phyloP scores from a whole-genome alignment of 1,140 invertebrate genomes.

The Oncopodura yosiiana region DNA sequence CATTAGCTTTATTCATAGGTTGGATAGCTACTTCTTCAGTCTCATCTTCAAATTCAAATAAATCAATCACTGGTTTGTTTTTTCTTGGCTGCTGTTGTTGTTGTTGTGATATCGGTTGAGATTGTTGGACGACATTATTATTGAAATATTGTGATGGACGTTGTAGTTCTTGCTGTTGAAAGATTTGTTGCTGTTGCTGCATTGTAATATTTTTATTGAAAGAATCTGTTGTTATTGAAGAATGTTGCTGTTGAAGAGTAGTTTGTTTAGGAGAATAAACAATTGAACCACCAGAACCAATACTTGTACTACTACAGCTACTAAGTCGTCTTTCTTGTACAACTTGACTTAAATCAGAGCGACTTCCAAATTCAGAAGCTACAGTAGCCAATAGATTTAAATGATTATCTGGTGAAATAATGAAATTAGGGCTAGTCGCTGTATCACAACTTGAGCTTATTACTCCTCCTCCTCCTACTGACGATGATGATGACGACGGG shows the following conservation, averaged over 20 bases:
- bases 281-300: background rate
- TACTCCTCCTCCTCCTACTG: no score
- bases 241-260: background rate
- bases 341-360: slow-evolving; percentile 2
- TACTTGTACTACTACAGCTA: background rate
- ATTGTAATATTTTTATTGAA: background rate
- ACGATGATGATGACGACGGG: background rate
- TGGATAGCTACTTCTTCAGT: slow-evolving; percentile 6
- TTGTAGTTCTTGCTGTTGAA: no score
- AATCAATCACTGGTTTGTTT: background rate
- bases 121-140: background rate
- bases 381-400: slow-evolving; percentile 33
- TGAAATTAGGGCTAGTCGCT: slow-evolving; percentile 3
- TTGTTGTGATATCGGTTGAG: slow-evolving; percentile 4
- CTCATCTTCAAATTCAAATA: slow-evolving; percentile 8
- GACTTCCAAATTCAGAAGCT: slow-evolving; percentile 30
- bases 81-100: background rate
- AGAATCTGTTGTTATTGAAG: background rate
- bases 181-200: background rate
- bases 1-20: no score
- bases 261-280: background rate
- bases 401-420: slow-evolving; percentile 25
- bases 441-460: no score
- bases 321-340: background rate
- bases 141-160: background rate